Conservation (phyloP, 1,140 invertebrate species). For the Lasaia peninsularis region DNA sequence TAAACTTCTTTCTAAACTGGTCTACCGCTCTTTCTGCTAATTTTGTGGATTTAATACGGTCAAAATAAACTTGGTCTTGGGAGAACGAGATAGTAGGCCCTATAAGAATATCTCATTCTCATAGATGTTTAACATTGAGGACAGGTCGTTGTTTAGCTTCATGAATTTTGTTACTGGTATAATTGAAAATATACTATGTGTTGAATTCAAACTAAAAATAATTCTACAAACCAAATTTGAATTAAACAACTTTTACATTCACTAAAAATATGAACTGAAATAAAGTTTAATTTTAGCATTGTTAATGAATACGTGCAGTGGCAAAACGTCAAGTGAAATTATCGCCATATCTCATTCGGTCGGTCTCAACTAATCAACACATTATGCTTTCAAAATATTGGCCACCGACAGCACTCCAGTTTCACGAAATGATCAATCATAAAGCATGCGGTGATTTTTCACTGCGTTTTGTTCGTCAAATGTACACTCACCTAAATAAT, state of each 20-base stretch:
- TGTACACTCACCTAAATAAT: slow-evolving; percentile 35
- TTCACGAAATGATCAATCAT: slow-evolving; percentile 73
- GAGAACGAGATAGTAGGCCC: too few species aligned
- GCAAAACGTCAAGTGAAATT: slow-evolving; percentile 43
- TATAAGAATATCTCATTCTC: too few species aligned
- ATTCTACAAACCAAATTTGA: too few species aligned
- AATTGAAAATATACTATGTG: too few species aligned
- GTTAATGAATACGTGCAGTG: slow-evolving; percentile 33
- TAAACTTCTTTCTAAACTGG: too few species aligned
- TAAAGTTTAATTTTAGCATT: slow-evolving; percentile 19
- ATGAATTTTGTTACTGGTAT: too few species aligned
- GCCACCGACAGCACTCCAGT: slow-evolving; percentile 34
- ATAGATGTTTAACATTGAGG: too few species aligned
- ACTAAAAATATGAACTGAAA: not conserved
- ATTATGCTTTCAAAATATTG: slow-evolving; percentile 50
- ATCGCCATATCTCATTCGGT: slow-evolving; percentile 51
- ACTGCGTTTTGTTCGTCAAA: slow-evolving; percentile 61
- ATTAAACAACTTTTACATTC: too few species aligned
- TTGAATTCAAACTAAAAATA: not conserved
- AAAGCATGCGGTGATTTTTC: slow-evolving; percentile 67
- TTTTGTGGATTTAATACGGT: too few species aligned
- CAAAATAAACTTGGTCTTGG: too few species aligned
- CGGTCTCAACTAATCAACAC: slow-evolving; percentile 64
- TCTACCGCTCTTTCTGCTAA: too few species aligned
- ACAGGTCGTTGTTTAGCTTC: too few species aligned